phyloP scores from a whole-genome alignment of 2,797 vertebrate species.

The Phrynocephalus forsythii region DNA sequence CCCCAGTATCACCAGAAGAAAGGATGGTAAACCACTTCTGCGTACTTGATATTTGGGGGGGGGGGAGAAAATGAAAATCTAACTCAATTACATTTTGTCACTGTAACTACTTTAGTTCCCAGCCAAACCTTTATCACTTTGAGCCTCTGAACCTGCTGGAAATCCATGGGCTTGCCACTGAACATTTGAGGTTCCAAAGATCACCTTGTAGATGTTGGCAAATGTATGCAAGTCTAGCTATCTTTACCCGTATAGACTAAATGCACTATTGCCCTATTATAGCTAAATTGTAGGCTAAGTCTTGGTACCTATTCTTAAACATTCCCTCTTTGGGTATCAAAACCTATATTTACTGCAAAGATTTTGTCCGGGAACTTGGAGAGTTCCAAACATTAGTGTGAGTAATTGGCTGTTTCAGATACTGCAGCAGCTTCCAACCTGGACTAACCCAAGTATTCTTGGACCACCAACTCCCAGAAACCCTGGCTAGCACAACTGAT shows the following conservation, averaged over 20 bases:
- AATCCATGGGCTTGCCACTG: neutral
- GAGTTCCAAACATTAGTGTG: neutral
- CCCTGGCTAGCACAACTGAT: too few relatives aligned
- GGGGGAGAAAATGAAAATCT: neutral
- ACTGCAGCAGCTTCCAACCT: too few relatives aligned
- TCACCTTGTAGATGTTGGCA: neutral
- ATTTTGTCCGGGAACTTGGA: neutral
- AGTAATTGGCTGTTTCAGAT: neutral
- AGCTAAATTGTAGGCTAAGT: neutral
- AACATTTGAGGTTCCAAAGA: neutral
- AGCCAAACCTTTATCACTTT: neutral
- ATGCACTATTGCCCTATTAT: neutral
- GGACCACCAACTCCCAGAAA: neutral
- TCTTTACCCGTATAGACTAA: neutral
- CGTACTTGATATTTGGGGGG: too few relatives aligned
- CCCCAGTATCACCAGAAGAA: too few relatives aligned
- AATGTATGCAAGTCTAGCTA: neutral
- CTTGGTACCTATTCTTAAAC: neutral
- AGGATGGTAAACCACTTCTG: too few relatives aligned
- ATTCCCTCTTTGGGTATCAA: too few relatives aligned
- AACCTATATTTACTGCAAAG: neutral
- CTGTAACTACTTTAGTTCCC: neutral
- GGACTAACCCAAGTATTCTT: neutral
- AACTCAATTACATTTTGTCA: neutral
- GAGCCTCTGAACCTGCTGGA: neutral